A percentile compares a stretch with the other conserved stretches of the same genome.
These are phyloP conservation scores for Tachycineta bicolor DNA, from an alignment of 2,113 vertebrate species.

Conservation along the genomic window DNA sequence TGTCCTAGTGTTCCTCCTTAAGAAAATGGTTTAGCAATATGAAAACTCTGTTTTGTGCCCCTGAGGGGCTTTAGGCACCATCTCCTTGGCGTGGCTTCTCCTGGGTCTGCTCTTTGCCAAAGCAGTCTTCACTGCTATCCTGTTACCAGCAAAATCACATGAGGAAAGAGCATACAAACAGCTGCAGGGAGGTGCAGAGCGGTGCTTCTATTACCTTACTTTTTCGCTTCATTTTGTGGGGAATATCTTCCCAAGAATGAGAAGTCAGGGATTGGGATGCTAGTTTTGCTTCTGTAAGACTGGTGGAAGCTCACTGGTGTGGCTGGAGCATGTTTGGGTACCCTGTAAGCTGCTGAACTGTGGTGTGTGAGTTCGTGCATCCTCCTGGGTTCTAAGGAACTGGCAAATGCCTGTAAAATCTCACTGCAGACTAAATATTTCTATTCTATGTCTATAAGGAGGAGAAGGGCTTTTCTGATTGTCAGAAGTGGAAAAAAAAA, in stretches of 20 bases:
- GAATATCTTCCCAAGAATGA: background rate
- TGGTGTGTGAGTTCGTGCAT: background rate
- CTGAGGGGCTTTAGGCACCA: background rate
- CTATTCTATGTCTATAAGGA: background rate
- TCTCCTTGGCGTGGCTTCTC: background rate
- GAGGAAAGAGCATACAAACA: background rate
- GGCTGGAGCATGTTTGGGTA: background rate
- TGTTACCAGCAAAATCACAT: rapidly evolving
- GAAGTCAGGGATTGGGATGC: rapidly evolving
- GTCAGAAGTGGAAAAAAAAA: background rate
- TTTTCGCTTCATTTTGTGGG: background rate
- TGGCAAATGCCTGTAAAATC: background rate
- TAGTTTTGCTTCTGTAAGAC: background rate
- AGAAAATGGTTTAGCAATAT: background rate
- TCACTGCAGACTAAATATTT: background rate
- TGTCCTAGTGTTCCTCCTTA: background rate
- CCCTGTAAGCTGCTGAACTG: background rate
- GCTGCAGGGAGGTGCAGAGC: background rate
- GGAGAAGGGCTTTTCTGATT: background rate
- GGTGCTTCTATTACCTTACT: background rate
- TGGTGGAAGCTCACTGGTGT: background rate
- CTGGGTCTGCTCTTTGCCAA: background rate
- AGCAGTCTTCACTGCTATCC: background rate
- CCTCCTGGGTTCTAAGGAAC: background rate
- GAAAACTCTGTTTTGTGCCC: background rate